These are phyloP conservation scores for Drosophila ezoana DNA, from an alignment of 2,888 invertebrate species.

Conservation along the genomic window DNA sequence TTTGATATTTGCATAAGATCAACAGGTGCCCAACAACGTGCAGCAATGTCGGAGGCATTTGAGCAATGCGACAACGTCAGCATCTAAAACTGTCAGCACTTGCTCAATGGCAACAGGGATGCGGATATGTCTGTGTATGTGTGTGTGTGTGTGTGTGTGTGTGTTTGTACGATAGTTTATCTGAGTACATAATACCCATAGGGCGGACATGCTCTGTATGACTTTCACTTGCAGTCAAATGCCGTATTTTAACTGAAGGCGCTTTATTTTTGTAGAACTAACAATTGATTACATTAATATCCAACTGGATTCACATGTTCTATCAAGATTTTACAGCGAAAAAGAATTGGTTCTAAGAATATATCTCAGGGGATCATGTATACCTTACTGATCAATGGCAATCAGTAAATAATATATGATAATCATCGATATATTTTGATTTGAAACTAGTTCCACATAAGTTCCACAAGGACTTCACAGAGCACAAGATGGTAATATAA, in stretches of 20 bases:
- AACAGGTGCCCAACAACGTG: constrained; percentile 61
- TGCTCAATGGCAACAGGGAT: constrained; percentile 30
- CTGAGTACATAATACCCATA: not conserved
- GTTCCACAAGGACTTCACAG: not conserved
- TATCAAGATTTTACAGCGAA: too few species aligned
- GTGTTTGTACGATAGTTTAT: not conserved
- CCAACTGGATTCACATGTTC: not conserved
- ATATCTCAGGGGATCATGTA: not conserved
- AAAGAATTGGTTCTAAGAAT: not conserved
- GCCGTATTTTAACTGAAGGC: not conserved
- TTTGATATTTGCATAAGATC: constrained; percentile 71
- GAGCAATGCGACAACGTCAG: constrained; percentile 50
- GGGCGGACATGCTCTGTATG: not conserved
- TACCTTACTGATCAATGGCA: not conserved
- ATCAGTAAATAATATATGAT: too few species aligned
- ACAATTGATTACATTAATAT: not conserved
- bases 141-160: not conserved
- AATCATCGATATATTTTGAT: too few species aligned
- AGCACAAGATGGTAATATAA: too few species aligned
- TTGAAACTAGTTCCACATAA: not conserved
- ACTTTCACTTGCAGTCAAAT: not conserved
- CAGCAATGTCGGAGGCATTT: constrained; percentile 24
- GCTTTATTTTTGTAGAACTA: too few species aligned
- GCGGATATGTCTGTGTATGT: not conserved
- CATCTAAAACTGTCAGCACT: constrained; percentile 39